Evolutionary conservation across 2,797 vertebrate species (phyloP).

Genomic region (Champsocephalus gunnari): DNA sequence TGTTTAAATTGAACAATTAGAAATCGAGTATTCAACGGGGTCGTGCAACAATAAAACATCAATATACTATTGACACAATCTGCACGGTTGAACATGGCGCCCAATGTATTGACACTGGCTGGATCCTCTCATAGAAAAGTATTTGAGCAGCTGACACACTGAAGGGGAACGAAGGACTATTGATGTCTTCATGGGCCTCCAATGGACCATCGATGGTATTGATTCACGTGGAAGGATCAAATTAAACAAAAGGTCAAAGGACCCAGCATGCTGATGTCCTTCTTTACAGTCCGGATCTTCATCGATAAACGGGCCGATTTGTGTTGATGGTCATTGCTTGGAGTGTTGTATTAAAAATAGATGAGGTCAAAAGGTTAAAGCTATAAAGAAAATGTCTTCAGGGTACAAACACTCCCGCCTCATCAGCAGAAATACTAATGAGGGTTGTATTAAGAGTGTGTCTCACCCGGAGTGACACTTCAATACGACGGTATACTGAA

Average conservation of each 20-base stretch:
- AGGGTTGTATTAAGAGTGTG: neutral
- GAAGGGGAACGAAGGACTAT: constrained; percentile 40
- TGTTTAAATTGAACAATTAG: no score
- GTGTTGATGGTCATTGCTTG: constrained; percentile 12
- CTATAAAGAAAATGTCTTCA: neutral
- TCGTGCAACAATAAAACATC: no score
- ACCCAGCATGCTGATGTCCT: constrained; percentile 24
- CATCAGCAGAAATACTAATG: constrained; percentile 1
- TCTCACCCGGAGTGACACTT: neutral
- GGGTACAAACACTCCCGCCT: neutral
- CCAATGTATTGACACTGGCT: neutral
- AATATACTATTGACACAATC: neutral
- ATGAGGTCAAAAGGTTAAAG: constrained; percentile 34
- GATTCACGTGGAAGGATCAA: constrained; percentile 24
- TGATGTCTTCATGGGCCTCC: constrained; percentile 26
- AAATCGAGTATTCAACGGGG: no score
- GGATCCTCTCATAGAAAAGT: constrained; percentile 27
- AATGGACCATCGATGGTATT: constrained; percentile 45
- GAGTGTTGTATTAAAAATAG: constrained; percentile 17
- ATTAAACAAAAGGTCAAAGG: constrained; percentile 41
- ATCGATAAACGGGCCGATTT: constrained; percentile 25
- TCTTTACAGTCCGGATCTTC: neutral
- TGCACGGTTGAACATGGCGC: neutral
- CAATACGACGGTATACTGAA: neutral
- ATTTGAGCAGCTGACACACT: constrained; percentile 49